Percentiles rank a stretch among this genome's conserved stretches.
phyloP scores from a whole-genome alignment of 1,140 invertebrate genomes.

The Planococcus citri region DNA sequence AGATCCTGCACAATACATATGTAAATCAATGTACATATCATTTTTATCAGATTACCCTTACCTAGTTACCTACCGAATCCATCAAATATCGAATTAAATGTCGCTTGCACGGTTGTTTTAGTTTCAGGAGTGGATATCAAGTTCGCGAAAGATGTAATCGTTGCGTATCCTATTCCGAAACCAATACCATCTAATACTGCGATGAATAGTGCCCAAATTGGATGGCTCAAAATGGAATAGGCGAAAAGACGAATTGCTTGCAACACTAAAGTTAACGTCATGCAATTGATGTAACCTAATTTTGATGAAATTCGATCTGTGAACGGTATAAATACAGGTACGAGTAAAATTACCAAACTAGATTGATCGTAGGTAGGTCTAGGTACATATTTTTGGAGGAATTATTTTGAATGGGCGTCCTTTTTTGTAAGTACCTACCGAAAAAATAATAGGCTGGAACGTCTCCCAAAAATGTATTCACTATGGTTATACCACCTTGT shows the following conservation, averaged over 20 bases:
- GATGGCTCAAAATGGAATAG: slow-evolving; percentile 66
- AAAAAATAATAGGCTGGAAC: slow-evolving; percentile 60
- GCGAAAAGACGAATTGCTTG: slow-evolving; percentile 63
- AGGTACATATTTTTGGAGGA: too few species aligned
- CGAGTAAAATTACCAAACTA: too few species aligned
- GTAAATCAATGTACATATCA: too few species aligned
- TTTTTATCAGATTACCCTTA: too few species aligned
- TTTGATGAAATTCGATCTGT: slow-evolving; percentile 37
- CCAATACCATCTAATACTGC: slow-evolving; percentile 81
- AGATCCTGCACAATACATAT: too few species aligned
- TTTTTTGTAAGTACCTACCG: background rate
- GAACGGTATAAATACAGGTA: too few species aligned
- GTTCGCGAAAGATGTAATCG: slow-evolving; percentile 79
- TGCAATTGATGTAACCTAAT: slow-evolving; percentile 67
- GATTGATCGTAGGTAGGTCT: too few species aligned
- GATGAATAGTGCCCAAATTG: slow-evolving; percentile 69
- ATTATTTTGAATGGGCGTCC: too few species aligned
- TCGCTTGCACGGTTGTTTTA: slow-evolving; percentile 70
- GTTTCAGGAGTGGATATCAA: slow-evolving; percentile 69
- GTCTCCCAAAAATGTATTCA: slow-evolving; percentile 78
- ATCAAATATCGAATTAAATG: slow-evolving; percentile 74
- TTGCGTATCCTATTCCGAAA: slow-evolving; percentile 76
- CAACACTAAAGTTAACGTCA: slow-evolving; percentile 64
- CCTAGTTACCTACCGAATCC: slow-evolving; percentile 60
- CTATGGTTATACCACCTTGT: slow-evolving; percentile 60